Evolutionary conservation across 2,113 vertebrate genomes (phyloP), one percentile per base, ranked within the genome.

Genomic region (Osmerus mordax): DNA sequence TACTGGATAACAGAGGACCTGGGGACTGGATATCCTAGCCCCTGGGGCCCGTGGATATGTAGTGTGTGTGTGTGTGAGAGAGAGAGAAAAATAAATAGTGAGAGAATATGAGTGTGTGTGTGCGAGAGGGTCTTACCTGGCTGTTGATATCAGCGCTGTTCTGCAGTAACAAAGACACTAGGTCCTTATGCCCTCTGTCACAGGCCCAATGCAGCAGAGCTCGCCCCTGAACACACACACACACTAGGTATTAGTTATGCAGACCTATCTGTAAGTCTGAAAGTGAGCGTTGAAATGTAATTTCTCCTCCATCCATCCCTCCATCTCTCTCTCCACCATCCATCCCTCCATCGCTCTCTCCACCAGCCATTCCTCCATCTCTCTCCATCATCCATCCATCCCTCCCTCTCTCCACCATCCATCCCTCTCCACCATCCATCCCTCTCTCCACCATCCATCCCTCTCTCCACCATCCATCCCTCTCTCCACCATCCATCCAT

Each of bases 171-270:
- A 95, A 81, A n/a, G 93, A 94, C 73, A 96, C 96, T 80, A 98
- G 88, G 51, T 99, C 95, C 83, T 95, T 96, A 86, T 98, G 97
- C 82, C 97, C 97, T 90, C 97, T 90, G 82, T 99, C 97, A 67
- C 97, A 98, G 0, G 96, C 94, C 97, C 97, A 99, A 77, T 98
- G 97, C 58, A 99, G 92, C 25, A 98, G 91, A 63, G 94, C 91
- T 76, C 96, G 92, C 15, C 97, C 96, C 97, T 99, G 84, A 52
- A 55, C 79, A 81, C 67, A 75, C 73, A 81, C 32, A 58, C 63
- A 65, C 21, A 54, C 52, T 19, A 25, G 7, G 23, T 4, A 51
- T 13, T 51, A 64, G 15, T 6, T 52, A 56, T 21, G 12, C 18
- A 51, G 36, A 41, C 32, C 32, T 6, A 36, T 36, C 32, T 36